phyloP scores from a whole-genome alignment of 2,888 invertebrate genomes.

The Drosophila peninsularis region DNA sequence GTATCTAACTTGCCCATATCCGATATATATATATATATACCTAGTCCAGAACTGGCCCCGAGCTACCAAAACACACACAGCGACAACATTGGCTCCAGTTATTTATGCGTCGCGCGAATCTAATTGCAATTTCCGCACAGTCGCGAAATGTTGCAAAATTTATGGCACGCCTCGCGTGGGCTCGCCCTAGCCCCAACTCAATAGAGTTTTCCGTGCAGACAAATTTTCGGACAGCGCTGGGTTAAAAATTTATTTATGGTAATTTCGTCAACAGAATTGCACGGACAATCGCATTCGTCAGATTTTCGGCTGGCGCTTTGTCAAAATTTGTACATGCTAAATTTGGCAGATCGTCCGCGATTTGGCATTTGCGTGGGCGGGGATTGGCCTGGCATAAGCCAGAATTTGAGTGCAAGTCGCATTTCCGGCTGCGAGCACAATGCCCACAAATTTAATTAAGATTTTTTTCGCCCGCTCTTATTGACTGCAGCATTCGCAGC shows the following conservation, averaged over 20 bases:
- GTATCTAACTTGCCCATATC: constrained; percentile 46
- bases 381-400: constrained; percentile 22
- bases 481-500: constrained; percentile 45
- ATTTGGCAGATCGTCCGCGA: constrained; percentile 63
- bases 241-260: constrained; percentile 70
- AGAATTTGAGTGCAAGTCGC: constrained; percentile 7
- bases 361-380: constrained; percentile 24
- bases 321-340: constrained; percentile 64
- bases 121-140: constrained; percentile 77
- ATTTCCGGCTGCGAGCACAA: background rate
- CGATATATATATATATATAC: constrained; percentile 8
- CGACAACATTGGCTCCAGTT: constrained; percentile 46
- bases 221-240: constrained; percentile 23
- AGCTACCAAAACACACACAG: background rate
- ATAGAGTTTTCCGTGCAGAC: constrained; percentile 52
- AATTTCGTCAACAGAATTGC: constrained; percentile 61
- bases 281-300: constrained; percentile 34
- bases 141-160: constrained; percentile 69
- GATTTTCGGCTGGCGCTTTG: constrained; percentile 49
- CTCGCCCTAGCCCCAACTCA: constrained; percentile 54
- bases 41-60: constrained; percentile 7
- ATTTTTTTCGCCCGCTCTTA: constrained; percentile 54
- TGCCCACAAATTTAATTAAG: constrained; percentile 61
- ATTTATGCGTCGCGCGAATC: constrained; percentile 63
- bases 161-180: constrained; percentile 33